Conservation (phyloP, 2,888 invertebrate species). For the Pachycephus smyrnensis region DNA sequence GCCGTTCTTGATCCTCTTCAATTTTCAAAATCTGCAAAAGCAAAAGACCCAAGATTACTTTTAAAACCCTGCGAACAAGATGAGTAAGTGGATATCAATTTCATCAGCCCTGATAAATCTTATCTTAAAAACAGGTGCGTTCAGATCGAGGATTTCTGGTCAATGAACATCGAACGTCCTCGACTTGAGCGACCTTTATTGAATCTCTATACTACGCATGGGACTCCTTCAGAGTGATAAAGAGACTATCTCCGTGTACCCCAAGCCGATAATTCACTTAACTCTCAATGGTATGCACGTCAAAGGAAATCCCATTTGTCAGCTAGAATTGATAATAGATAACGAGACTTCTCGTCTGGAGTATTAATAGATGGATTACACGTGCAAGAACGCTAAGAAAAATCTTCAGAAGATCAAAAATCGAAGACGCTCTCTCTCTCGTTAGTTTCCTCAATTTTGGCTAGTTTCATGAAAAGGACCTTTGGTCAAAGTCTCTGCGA, state of each 20-base stretch:
- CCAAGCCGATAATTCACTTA: background rate
- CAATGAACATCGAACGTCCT: background rate
- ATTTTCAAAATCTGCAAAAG: background rate
- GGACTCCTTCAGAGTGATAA: background rate
- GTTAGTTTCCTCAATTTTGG: background rate
- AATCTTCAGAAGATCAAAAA: background rate
- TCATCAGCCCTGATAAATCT: background rate
- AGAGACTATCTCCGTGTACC: background rate
- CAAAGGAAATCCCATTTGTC: background rate
- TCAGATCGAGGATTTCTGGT: background rate
- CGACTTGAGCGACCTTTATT: conserved; percentile 30
- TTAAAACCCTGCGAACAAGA: background rate
- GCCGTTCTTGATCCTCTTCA: conserved; percentile 36
- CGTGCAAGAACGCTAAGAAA: background rate
- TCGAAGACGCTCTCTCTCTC: too few species aligned
- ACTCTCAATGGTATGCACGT: background rate
- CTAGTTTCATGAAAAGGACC: background rate
- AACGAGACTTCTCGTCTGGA: background rate
- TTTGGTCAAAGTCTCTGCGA: background rate
- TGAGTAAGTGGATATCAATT: background rate
- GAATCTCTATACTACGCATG: background rate
- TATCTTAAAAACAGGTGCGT: background rate
- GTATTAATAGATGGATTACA: background rate
- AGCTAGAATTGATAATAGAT: background rate
- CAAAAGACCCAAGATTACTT: background rate